Conservation (phyloP, 2,113 vertebrate species). For the Archocentrus centrarchus region DNA sequence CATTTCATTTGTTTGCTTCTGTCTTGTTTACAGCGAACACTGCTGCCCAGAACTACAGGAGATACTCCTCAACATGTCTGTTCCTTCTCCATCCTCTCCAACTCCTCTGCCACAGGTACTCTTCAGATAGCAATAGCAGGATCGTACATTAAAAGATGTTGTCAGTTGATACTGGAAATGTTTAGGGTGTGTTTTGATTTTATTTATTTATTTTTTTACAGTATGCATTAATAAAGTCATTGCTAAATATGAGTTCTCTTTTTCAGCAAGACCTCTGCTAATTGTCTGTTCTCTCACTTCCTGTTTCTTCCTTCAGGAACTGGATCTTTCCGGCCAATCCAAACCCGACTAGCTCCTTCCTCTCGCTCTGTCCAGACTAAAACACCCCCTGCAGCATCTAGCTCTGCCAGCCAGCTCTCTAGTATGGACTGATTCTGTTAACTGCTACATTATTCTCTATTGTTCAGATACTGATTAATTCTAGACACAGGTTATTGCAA, state of each 20-base stretch:
- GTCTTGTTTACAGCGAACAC: slow-evolving; percentile 84
- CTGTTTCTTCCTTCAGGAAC: slow-evolving; percentile 80
- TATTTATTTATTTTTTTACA: not conserved
- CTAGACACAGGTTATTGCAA: not conserved
- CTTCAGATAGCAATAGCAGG: not conserved
- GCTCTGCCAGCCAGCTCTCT: slow-evolving; percentile 83
- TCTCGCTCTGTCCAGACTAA: slow-evolving; percentile 89
- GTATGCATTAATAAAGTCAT: not conserved
- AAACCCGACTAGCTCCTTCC: slow-evolving; percentile 87
- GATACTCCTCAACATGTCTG: slow-evolving; percentile 94
- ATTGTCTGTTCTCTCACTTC: slow-evolving; percentile 34
- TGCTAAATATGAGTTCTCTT: not conserved
- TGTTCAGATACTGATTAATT: not conserved
- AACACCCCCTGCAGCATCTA: slow-evolving; percentile 78
- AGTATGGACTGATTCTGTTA: slow-evolving; percentile 78
- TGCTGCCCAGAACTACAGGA: slow-evolving; percentile 93
- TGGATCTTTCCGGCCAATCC: slow-evolving; percentile 95
- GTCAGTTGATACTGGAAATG: not conserved
- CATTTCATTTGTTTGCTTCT: not conserved
- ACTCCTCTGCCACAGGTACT: slow-evolving; percentile 92
- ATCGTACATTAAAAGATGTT: not conserved
- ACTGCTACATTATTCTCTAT: not conserved
- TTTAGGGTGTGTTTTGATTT: not conserved
- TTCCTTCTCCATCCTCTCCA: slow-evolving; percentile 96
- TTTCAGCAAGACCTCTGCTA: not conserved